phyloP scores from a whole-genome alignment of 2,888 invertebrate genomes.

The Phyto melanocephala region DNA sequence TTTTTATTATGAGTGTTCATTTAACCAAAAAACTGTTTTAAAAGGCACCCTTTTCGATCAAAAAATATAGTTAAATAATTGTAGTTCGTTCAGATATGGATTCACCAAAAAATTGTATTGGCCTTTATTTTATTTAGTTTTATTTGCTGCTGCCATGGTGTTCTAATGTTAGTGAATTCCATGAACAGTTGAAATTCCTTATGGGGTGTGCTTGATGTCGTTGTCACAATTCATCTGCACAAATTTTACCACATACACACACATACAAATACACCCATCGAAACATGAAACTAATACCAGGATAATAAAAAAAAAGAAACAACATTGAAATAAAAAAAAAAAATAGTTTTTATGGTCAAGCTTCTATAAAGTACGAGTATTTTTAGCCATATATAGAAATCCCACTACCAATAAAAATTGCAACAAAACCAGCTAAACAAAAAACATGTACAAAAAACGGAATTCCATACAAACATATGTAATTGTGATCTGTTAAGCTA shows the following conservation, averaged over 20 bases:
- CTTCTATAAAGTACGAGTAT: slow-evolving; percentile 30
- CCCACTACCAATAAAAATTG: slow-evolving; percentile 9
- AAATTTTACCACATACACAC: neutral
- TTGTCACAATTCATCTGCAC: slow-evolving; percentile 46
- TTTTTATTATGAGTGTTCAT: too few species aligned
- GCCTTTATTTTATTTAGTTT: too few species aligned
- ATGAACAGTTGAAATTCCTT: slow-evolving; percentile 48
- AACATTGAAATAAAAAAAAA: neutral
- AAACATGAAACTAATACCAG: slow-evolving; percentile 32
- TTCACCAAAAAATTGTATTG: slow-evolving; percentile 57
- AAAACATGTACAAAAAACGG: neutral
- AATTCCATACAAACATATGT: slow-evolving; percentile 1
- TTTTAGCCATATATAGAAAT: slow-evolving; percentile 33
- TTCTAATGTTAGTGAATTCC: slow-evolving; percentile 29
- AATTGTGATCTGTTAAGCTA: slow-evolving; percentile 33
- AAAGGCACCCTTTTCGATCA: too few species aligned
- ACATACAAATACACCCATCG: neutral
- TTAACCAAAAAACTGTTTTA: too few species aligned
- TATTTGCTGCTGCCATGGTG: slow-evolving; percentile 23
- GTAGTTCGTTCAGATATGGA: too few species aligned
- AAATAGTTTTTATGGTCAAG: slow-evolving; percentile 47
- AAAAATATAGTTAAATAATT: too few species aligned
- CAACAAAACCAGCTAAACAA: neutral
- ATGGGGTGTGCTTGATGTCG: slow-evolving; percentile 41
- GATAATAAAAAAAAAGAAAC: slow-evolving; percentile 5